Evolutionary conservation across 2,888 invertebrate genomes (phyloP).

Genomic region (Crocallis elinguaria): DNA sequence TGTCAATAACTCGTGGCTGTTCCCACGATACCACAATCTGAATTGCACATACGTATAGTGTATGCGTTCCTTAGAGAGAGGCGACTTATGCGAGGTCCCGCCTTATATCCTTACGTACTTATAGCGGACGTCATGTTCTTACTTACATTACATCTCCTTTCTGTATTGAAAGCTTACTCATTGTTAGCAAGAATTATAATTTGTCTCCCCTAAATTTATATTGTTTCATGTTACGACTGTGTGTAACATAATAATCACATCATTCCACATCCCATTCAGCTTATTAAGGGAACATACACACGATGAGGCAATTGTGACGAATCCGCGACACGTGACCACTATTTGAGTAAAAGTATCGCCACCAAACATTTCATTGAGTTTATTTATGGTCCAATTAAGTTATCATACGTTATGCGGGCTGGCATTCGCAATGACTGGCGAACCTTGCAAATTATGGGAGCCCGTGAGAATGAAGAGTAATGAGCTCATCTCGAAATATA

Average conservation of each 20-base stretch:
- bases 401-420: slow-evolving; percentile 75
- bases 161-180: not conserved
- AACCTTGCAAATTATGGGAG: slow-evolving; percentile 35
- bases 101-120: slow-evolving; percentile 2
- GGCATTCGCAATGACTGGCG: slow-evolving; percentile 31
- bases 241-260: slow-evolving; percentile 77
- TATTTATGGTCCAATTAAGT: slow-evolving; percentile 79
- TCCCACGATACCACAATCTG: slow-evolving; percentile 57
- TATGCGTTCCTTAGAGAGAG: slow-evolving; percentile 2
- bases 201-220: slow-evolving; percentile 38
- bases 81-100: not conserved
- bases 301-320: slow-evolving; percentile 74
- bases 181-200: slow-evolving; percentile 20
- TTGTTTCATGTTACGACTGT: slow-evolving; percentile 56
- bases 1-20: slow-evolving; percentile 51
- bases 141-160: slow-evolving; percentile 10
- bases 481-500: slow-evolving; percentile 17
- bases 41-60: slow-evolving; percentile 51
- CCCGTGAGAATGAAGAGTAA: slow-evolving; percentile 30
- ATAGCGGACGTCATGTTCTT: not conserved
- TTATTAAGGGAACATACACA: slow-evolving; percentile 61
- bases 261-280: slow-evolving; percentile 63
- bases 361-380: slow-evolving; percentile 65
- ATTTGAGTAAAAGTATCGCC: slow-evolving; percentile 75
- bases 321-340: slow-evolving; percentile 79